Conservation (phyloP, 2,797 vertebrate genomes). For the Argya squamiceps region DNA sequence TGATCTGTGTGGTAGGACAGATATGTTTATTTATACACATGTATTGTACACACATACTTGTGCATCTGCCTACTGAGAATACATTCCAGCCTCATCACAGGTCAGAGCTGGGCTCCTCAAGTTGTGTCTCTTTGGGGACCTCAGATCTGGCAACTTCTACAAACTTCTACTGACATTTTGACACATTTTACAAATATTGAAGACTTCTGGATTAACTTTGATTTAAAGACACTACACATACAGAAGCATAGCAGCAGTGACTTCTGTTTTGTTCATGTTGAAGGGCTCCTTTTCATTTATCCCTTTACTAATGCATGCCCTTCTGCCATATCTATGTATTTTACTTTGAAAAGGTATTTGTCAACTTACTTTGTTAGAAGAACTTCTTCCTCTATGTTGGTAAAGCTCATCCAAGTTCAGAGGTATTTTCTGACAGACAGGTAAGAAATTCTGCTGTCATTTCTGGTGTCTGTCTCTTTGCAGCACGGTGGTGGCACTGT, state of each 20-base stretch:
- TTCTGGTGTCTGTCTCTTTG: neutral
- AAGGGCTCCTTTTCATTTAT: neutral
- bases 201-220: neutral
- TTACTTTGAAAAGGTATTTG: neutral
- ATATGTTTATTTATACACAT: neutral
- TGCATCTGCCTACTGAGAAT: neutral
- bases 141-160: neutral
- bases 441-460: neutral
- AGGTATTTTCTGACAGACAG: neutral
- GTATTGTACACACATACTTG: neutral
- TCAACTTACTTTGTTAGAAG: neutral
- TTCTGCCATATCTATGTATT: accelerated
- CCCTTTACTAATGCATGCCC: neutral
- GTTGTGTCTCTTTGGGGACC: neutral
- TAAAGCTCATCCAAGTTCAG: neutral
- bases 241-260: neutral
- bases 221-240: neutral
- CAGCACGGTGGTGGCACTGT: accelerated
- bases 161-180: neutral
- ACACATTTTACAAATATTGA: neutral
- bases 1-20: neutral
- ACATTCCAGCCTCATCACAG: neutral
- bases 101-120: neutral
- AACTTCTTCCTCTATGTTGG: neutral
- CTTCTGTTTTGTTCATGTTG: neutral